Evolutionary conservation across 1,140 invertebrate genomes (phyloP).

Genomic region (Fopius arisanus): DNA sequence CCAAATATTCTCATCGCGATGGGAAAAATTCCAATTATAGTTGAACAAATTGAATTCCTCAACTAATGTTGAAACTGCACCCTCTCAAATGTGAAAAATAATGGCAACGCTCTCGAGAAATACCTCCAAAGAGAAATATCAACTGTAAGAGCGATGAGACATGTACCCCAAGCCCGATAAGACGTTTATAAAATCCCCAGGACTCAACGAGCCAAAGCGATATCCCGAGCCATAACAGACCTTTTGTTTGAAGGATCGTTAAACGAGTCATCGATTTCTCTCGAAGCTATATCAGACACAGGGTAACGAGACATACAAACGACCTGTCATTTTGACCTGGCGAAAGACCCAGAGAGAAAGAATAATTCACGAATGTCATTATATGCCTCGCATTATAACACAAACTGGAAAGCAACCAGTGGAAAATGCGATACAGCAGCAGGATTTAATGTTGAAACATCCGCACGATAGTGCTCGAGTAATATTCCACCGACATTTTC

Average conservation of each 20-base stretch:
- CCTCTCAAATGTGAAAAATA: no score
- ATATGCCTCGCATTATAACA: background rate
- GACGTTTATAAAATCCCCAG: background rate
- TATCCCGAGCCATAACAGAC: background rate
- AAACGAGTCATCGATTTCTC: slow-evolving; percentile 25
- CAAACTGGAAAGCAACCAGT: background rate
- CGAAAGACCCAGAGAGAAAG: background rate
- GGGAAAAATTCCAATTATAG: no score
- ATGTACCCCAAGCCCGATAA: background rate
- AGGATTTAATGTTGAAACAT: background rate
- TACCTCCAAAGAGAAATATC: slow-evolving; percentile 28
- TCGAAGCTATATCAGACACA: background rate
- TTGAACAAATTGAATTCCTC: no score
- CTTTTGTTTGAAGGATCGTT: slow-evolving; percentile 20
- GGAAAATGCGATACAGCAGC: background rate
- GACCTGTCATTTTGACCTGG: slow-evolving; percentile 13
- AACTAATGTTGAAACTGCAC: no score
- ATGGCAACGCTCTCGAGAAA: background rate
- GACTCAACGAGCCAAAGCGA: background rate
- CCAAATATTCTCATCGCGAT: no score
- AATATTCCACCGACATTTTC: background rate
- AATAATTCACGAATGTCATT: slow-evolving; percentile 3
- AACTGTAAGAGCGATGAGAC: background rate
- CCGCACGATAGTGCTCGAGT: background rate
- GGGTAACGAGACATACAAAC: slow-evolving; percentile 16